Evolutionary conservation across 1,140 invertebrate species (phyloP), one percentile per base, ranked within the genome.

Genomic region (Adelges cooleyi): DNA sequence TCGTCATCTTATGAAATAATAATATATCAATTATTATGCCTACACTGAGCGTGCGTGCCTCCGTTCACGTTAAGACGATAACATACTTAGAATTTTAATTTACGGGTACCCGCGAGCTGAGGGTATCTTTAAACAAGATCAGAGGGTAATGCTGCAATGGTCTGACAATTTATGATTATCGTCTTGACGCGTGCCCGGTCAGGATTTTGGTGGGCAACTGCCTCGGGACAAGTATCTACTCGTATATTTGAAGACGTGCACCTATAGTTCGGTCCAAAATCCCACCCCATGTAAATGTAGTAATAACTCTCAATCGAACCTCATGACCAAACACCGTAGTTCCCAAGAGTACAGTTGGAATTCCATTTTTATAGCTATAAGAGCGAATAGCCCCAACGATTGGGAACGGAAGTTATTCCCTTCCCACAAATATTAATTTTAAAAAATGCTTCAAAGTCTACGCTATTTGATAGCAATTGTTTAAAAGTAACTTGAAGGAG

Each of bases 111-210:
- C 11, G n/a, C n/a, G n/a, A n/a, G 29, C 29, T 36, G 11, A n/a
- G 22, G 50, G 50, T 23, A 54, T 42, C 22, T 38, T 18, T 40
- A 56, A 44, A 44, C 22, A 15, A 17, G 33, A 56, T 56, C 20
- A 8, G 25, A 11, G 2, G 11, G 33, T 53, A 36, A 11, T 38
- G 1, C 17, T 25, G 42, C 3, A 42, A 40, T 20, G 3, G 29
- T 33, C 29, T 5, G 5, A 33, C 29, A 33, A 11, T 33, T n/a
- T n/a, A n/a, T 11, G 29, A 36, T 59, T 44, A 56, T 44, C 23
- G 23, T 59, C 54, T 44, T 44, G 54, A 44, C 54, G 40, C 54
- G 54, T 59, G 54, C 54, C 54, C 54, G 42, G 10, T 36, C 25
- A 10, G 54, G n/a, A 17, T 11, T 18, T 17, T 17, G 18, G 50